phyloP scores from a whole-genome alignment of 2,113 vertebrate genomes.

The Tupaia chinensis region DNA sequence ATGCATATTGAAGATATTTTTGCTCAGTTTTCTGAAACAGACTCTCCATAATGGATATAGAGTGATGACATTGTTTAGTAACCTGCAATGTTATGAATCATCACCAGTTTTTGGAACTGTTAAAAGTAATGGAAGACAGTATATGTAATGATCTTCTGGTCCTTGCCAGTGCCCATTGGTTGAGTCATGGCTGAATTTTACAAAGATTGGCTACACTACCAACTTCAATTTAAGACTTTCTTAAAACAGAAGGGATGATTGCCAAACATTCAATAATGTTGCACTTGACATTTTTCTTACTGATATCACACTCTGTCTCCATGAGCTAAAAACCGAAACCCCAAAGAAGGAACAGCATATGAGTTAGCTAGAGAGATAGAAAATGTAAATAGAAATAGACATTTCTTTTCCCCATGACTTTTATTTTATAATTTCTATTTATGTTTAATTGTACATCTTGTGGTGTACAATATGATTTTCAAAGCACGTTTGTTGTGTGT shows the following conservation, averaged over 20 bases:
- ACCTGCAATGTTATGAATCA: not conserved
- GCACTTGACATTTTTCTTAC: slow-evolving; percentile 5
- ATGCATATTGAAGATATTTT: not conserved
- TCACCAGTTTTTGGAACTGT: not conserved
- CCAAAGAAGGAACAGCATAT: not conserved
- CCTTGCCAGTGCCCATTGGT: not conserved
- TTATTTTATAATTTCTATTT: too few species aligned
- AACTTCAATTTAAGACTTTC: not conserved
- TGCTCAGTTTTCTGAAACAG: not conserved
- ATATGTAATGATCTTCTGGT: not conserved
- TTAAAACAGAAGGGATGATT: not conserved
- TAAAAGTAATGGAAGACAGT: slow-evolving; percentile 26
- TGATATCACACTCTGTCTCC: not conserved
- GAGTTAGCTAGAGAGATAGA: not conserved
- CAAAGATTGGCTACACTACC: not conserved
- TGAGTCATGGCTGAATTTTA: not conserved
- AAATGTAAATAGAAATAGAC: not conserved
- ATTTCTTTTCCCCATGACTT: not conserved
- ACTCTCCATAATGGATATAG: not conserved
- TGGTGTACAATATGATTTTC: too few species aligned
- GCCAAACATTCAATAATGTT: slow-evolving; percentile 6
- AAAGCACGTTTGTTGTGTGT: too few species aligned
- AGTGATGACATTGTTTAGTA: not conserved
- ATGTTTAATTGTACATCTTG: too few species aligned
- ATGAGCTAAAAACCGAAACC: not conserved